These are phyloP conservation scores for Cossypha niveicapilla DNA, from an alignment of 2,797 vertebrate genomes.

Conservation along the genomic window DNA sequence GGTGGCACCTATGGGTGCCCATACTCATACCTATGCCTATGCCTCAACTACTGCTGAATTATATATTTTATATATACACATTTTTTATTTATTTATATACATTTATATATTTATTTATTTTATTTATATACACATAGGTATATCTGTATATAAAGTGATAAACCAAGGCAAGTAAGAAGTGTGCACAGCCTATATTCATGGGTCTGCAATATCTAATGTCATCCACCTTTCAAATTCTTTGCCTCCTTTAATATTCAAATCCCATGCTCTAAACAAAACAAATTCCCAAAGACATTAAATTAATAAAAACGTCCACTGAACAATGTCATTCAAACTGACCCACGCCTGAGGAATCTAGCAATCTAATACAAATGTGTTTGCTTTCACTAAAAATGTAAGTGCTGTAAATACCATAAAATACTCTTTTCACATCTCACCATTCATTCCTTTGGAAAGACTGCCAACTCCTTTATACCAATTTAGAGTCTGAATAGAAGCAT, in stretches of 20 bases:
- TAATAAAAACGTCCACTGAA: not conserved
- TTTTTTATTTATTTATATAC: no score
- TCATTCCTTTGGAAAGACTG: not conserved
- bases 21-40: not conserved
- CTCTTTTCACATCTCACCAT: not conserved
- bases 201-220: not conserved
- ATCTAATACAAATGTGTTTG: not conserved
- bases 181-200: not conserved
- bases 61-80: no score
- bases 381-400: not conserved
- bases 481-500: not conserved
- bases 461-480: not conserved
- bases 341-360: not conserved
- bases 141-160: not conserved
- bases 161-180: not conserved
- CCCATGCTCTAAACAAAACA: not conserved
- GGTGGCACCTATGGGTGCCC: not conserved
- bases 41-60: not conserved
- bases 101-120: no score
- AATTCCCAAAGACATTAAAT: not conserved
- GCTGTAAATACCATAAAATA: not conserved
- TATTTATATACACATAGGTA: accelerated
- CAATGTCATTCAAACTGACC: not conserved
- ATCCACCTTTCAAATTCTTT: not conserved
- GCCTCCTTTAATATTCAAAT: not conserved